phyloP scores from a whole-genome alignment of 2,113 vertebrate genomes.

The Ictalurus furcatus region DNA sequence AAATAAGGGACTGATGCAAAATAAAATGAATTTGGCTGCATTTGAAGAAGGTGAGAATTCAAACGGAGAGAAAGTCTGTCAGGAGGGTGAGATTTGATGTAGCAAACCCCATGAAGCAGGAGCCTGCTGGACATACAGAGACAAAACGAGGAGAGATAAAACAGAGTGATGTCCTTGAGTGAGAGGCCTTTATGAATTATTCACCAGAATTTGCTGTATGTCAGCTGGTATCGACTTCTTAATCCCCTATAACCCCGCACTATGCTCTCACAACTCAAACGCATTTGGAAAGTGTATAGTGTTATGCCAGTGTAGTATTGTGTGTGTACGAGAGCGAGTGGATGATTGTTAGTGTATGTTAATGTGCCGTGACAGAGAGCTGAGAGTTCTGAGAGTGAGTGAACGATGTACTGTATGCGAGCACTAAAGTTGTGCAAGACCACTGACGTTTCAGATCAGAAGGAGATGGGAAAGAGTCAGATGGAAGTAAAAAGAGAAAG shows the following conservation, averaged over 20 bases:
- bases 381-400: not conserved
- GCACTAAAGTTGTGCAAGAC: not conserved
- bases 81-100: slow-evolving; percentile 27
- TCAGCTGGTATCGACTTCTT: slow-evolving; percentile 50
- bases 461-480: slow-evolving; percentile 6
- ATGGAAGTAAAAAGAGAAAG: not conserved
- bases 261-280: slow-evolving; percentile 28
- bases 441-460: not conserved
- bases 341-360: not conserved
- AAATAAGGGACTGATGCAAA: not conserved
- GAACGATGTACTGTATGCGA: not conserved
- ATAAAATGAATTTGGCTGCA: not conserved
- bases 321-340: not conserved
- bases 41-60: not conserved
- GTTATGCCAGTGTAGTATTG: not conserved
- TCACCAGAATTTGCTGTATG: slow-evolving; percentile 44
- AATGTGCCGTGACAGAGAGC: slow-evolving; percentile 9
- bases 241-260: slow-evolving; percentile 31
- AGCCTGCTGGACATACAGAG: slow-evolving; percentile 27
- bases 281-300: slow-evolving; percentile 30
- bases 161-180: slow-evolving; percentile 36
- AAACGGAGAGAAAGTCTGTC: slow-evolving; percentile 3
- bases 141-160: slow-evolving; percentile 30
- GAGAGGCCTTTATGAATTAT: slow-evolving; percentile 52
- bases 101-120: slow-evolving; percentile 44